phyloP scores from a whole-genome alignment of 2,797 vertebrate species.

The Acanthurus lineatus region DNA sequence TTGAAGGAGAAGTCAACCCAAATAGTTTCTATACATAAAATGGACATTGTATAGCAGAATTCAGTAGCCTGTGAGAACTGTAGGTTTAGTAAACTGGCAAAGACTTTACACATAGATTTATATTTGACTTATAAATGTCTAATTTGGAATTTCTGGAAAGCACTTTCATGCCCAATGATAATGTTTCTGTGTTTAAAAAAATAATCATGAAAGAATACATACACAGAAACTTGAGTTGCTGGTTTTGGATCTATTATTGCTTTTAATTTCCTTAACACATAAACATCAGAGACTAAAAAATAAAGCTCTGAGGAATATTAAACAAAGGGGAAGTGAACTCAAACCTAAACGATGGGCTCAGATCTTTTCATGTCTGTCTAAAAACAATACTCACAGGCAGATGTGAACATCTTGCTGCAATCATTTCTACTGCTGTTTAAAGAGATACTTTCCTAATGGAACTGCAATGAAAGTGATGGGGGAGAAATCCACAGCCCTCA shows the following conservation, averaged over 20 bases:
- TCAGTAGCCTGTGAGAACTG: constrained; percentile 25
- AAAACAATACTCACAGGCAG: constrained; percentile 20
- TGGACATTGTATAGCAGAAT: constrained; percentile 32
- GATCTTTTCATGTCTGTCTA: constrained; percentile 4
- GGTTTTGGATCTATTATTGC: constrained; percentile 35
- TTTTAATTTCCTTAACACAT: constrained; percentile 31
- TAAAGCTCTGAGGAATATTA: constrained; percentile 21
- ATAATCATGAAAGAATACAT: neutral
- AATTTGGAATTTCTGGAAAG: constrained; percentile 3
- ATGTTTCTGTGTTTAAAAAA: constrained; percentile 32
- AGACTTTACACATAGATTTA: constrained; percentile 16
- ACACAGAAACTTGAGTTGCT: constrained; percentile 25
- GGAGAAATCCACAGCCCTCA: neutral
- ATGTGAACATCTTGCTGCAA: constrained; percentile 22
- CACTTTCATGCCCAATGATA: constrained; percentile 13
- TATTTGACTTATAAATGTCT: constrained; percentile 6
- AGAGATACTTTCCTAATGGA: neutral
- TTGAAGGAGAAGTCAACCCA: constrained; percentile 63
- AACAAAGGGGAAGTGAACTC: neutral
- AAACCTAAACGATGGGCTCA: constrained; percentile 28
- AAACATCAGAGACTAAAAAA: constrained; percentile 31
- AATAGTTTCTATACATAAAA: constrained; percentile 55
- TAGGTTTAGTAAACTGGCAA: constrained; percentile 6
- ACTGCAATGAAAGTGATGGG: neutral
- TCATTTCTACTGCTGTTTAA: constrained; percentile 20